Percentiles rank a stretch among this genome's conserved stretches.
phyloP scores from a whole-genome alignment of 2,888 invertebrate species.

The Dione juno region DNA sequence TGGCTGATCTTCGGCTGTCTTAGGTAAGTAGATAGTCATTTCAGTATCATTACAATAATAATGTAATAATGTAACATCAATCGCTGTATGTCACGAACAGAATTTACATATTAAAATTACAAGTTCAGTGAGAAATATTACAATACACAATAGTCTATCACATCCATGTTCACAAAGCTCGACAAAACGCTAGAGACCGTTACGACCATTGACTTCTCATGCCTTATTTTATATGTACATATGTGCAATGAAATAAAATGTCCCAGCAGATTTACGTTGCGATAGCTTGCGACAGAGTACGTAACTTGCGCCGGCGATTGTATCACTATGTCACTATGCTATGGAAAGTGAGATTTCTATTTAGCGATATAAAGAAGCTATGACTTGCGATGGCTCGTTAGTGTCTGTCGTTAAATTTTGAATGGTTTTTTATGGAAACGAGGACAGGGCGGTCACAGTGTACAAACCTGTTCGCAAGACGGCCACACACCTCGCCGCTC shows the following conservation, averaged over 20 bases:
- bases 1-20: not conserved
- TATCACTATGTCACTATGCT: conserved; percentile 66
- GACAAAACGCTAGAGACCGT: conserved; percentile 39
- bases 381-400: conserved; percentile 55
- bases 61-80: not conserved
- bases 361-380: conserved; percentile 58
- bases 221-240: conserved; percentile 46
- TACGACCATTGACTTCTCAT: conserved; percentile 46
- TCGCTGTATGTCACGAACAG: not conserved
- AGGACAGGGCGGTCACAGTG: conserved; percentile 50
- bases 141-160: conserved; percentile 23
- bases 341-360: conserved; percentile 71
- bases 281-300: conserved; percentile 61
- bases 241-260: conserved; percentile 67
- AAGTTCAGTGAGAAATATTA: conserved; percentile 13
- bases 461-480: conserved; percentile 66
- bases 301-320: conserved; percentile 55
- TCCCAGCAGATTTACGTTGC: conserved; percentile 48
- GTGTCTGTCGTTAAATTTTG: conserved; percentile 68
- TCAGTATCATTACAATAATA: not conserved
- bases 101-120: conserved; percentile 15
- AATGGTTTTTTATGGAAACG: conserved; percentile 66
- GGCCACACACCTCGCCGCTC: conserved; percentile 56
- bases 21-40: not conserved
- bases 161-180: conserved; percentile 34